Percentiles rank a stretch among this genome's conserved stretches.
phyloP scores from a whole-genome alignment of 2,797 vertebrate species.

The Falco concolor region DNA sequence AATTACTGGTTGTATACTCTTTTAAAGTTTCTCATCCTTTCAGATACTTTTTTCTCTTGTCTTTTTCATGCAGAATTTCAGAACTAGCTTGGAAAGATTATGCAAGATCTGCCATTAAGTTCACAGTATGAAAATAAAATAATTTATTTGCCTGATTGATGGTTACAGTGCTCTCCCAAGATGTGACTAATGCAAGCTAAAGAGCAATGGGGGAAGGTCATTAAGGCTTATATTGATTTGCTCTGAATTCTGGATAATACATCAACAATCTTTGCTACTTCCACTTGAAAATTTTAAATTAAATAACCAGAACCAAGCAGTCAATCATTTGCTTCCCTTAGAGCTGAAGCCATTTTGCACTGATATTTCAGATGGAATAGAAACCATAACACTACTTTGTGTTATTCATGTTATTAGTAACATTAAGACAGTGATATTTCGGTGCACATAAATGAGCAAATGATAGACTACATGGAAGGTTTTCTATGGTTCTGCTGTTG shows the following conservation, averaged over 20 bases:
- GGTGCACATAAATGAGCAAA: background rate
- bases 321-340: background rate
- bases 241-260: background rate
- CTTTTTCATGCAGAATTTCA: background rate
- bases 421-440: background rate
- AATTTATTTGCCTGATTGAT: slow-evolving; percentile 19
- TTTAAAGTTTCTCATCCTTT: background rate
- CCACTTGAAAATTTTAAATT: slow-evolving; percentile 31
- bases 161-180: background rate
- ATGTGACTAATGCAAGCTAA: slow-evolving; percentile 30
- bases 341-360: background rate
- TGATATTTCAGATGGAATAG: background rate
- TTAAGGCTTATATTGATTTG: slow-evolving; percentile 43
- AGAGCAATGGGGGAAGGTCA: background rate
- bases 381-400: background rate
- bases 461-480: background rate
- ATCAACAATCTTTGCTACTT: slow-evolving; percentile 23
- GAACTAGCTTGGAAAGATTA: background rate
- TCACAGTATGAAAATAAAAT: slow-evolving; percentile 22
- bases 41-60: background rate
- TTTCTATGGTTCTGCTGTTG: background rate
- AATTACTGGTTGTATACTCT: background rate
- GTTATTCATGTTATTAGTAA: background rate
- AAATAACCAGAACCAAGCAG: background rate
- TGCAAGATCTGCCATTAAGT: background rate